Evolutionary conservation across 2,113 vertebrate species (phyloP).

Genomic region (Python bivittatus): DNA sequence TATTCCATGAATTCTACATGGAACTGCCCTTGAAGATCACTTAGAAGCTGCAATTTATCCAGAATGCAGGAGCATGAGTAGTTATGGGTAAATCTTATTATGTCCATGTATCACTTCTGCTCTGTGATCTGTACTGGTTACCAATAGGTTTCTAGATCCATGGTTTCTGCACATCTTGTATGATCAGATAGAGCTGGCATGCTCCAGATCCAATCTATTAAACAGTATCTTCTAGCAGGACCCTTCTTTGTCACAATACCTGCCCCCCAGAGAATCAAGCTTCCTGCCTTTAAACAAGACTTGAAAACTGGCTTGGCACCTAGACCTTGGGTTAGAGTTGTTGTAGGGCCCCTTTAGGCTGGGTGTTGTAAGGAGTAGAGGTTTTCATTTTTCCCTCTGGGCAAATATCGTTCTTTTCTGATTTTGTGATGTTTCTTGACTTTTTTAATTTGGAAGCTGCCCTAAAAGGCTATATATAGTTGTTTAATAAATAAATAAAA

Average conservation of each 20-base stretch:
- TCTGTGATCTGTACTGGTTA: neutral
- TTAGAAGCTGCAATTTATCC: neutral
- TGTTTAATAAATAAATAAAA: too few relatives aligned
- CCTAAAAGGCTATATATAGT: too few relatives aligned
- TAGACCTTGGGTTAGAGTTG: too few relatives aligned
- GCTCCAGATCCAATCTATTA: neutral
- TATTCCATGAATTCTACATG: neutral
- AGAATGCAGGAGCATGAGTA: neutral
- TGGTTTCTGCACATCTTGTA: neutral
- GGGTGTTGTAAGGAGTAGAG: too few relatives aligned
- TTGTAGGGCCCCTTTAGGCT: too few relatives aligned
- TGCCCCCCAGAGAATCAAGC: neutral
- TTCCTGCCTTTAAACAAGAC: too few relatives aligned
- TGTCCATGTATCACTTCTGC: neutral
- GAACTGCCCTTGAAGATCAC: neutral
- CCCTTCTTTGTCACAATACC: neutral
- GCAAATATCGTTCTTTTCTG: neutral
- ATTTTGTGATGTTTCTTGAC: neutral
- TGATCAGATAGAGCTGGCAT: neutral
- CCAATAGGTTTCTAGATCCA: neutral
- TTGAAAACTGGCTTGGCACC: too few relatives aligned
- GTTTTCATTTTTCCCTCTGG: neutral
- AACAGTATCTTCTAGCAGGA: neutral
- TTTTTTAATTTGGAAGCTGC: neutral
- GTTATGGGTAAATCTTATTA: neutral